These are phyloP conservation scores for Nudaria mundana DNA, from an alignment of 2,888 invertebrate species.

Conservation along the genomic window DNA sequence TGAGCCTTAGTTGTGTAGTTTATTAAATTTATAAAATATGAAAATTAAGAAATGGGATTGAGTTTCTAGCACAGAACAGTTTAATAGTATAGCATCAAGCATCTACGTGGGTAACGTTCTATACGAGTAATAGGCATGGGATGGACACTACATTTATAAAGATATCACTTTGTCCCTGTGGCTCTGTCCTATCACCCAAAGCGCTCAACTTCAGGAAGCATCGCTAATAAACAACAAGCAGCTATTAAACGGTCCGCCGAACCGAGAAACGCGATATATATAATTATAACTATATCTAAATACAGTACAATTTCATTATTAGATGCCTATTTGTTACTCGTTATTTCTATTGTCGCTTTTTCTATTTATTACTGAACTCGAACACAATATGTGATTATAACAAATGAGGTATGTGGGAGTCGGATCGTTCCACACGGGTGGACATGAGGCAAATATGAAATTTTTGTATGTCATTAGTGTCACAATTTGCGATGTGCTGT, in stretches of 20 bases:
- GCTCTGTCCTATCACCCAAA: constrained; percentile 4
- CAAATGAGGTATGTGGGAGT: constrained; percentile 70
- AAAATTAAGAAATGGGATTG: background rate
- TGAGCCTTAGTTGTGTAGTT: no score
- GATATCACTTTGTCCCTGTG: constrained; percentile 12
- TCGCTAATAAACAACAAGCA: constrained; percentile 59
- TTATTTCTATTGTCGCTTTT: constrained; percentile 79
- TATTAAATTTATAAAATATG: no score
- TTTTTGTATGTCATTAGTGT: constrained; percentile 36
- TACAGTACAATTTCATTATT: constrained; percentile 78
- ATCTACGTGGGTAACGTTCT: no score
- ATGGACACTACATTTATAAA: constrained; percentile 10
- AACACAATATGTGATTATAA: constrained; percentile 77
- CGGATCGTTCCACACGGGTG: constrained; percentile 63
- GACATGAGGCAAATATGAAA: constrained; percentile 22
- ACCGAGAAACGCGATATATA: constrained; percentile 66
- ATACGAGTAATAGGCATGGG: no score
- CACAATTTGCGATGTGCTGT: constrained; percentile 24
- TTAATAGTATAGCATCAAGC: no score
- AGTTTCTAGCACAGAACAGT: no score
- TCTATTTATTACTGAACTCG: constrained; percentile 75
- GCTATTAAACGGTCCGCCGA: constrained; percentile 71
- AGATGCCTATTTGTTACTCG: constrained; percentile 74
- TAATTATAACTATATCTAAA: constrained; percentile 72
- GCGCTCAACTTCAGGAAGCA: constrained; percentile 48